Percentiles rank a stretch among this genome's conserved stretches.
Conservation (phyloP, 2,797 vertebrate genomes). For the Pelochelys cantorii region DNA sequence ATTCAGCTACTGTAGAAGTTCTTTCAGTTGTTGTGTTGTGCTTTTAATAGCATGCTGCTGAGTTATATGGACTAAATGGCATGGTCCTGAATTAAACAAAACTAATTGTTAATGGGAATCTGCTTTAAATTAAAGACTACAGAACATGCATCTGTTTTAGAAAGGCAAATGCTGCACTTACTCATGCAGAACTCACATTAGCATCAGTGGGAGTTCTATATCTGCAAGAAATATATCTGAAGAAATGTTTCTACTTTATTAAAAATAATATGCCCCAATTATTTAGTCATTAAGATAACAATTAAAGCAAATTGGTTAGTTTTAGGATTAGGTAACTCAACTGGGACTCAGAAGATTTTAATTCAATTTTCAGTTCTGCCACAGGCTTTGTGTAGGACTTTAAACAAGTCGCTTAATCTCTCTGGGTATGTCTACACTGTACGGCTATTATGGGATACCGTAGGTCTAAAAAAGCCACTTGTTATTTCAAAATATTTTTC, state of each 20-base stretch:
- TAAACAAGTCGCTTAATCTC: background rate
- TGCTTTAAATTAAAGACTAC: background rate
- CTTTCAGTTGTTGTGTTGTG: background rate
- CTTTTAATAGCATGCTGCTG: fast-evolving
- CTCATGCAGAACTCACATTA: background rate
- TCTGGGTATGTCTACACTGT: background rate
- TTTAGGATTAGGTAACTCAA: fast-evolving
- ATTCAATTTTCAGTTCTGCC: background rate
- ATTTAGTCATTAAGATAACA: background rate
- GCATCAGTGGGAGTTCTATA: background rate
- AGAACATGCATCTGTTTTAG: background rate
- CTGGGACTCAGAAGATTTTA: background rate
- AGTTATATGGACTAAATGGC: background rate
- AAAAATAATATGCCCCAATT: background rate
- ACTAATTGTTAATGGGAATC: background rate
- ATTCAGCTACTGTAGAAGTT: background rate
- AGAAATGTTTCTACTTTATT: background rate
- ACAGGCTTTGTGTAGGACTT: background rate
- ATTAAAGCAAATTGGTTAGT: background rate
- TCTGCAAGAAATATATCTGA: background rate
- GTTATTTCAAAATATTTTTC: too few relatives aligned
- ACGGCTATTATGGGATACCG: too few relatives aligned
- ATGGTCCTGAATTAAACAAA: background rate
- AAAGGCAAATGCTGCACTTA: fast-evolving
- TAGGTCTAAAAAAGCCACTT: too few relatives aligned